A percentile compares a stretch with the other conserved stretches of the same genome.
phyloP scores from a whole-genome alignment of 2,113 vertebrate genomes.

The Bubo blakistoni region DNA sequence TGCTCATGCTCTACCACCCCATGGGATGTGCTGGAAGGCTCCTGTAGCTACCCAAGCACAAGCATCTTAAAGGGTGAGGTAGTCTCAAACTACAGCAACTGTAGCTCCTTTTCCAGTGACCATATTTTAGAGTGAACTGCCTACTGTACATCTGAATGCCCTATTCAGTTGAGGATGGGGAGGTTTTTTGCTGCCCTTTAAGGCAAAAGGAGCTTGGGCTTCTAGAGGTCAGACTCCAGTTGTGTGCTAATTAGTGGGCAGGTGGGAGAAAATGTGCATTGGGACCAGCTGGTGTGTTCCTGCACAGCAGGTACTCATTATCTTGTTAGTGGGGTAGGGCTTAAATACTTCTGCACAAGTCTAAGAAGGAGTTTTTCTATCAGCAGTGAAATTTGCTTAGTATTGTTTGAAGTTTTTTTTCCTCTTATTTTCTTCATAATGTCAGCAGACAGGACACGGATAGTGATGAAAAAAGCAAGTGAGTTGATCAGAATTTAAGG shows the following conservation, averaged over 20 bases:
- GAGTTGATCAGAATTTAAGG: not conserved
- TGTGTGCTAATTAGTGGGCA: not conserved
- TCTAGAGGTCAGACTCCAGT: not conserved
- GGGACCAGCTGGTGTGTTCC: not conserved
- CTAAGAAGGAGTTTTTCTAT: not conserved
- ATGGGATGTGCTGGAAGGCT: not conserved
- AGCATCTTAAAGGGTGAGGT: not conserved
- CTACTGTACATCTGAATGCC: accelerated
- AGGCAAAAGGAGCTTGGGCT: not conserved
- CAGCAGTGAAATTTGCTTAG: not conserved
- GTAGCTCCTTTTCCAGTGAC: not conserved
- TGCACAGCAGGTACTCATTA: not conserved
- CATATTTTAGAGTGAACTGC: not conserved
- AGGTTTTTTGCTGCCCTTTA: not conserved
- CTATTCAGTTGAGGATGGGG: not conserved
- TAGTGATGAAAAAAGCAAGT: not conserved
- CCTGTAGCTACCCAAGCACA: not conserved
- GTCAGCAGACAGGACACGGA: not conserved
- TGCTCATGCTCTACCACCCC: not conserved
- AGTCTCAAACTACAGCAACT: not conserved
- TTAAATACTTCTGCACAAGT: not conserved
- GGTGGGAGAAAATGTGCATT: not conserved
- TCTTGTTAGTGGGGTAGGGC: not conserved
- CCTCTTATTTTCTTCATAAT: not conserved
- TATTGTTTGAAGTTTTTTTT: not conserved